A percentile compares a stretch with the other conserved stretches of the same genome.
Conservation (phyloP, 2,888 invertebrate genomes). For the Epinotia bilunana region DNA sequence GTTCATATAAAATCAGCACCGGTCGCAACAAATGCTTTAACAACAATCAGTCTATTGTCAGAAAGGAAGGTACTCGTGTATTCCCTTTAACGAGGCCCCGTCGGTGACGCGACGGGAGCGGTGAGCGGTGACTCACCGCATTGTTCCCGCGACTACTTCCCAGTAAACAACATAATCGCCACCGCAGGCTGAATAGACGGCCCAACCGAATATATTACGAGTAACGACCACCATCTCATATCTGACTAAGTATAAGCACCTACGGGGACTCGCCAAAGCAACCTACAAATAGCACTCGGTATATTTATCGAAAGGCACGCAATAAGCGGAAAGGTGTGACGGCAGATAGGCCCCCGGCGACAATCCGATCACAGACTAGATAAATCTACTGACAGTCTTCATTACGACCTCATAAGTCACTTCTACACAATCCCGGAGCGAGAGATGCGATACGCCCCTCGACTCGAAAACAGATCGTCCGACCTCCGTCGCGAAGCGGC, state of each 20-base stretch:
- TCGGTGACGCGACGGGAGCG: constrained; percentile 57
- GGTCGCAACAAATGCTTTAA: constrained; percentile 83
- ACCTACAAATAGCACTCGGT: constrained; percentile 70
- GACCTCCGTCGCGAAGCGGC: background rate
- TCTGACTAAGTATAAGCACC: constrained; percentile 32
- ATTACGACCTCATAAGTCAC: constrained; percentile 72
- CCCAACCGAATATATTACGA: constrained; percentile 7
- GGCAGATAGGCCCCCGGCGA: constrained; percentile 81
- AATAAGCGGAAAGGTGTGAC: constrained; percentile 82
- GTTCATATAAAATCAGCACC: constrained; percentile 81
- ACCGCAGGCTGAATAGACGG: constrained; percentile 10
- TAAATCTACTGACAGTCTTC: constrained; percentile 82
- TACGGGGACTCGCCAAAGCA: constrained; percentile 63
- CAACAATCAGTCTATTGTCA: constrained; percentile 84
- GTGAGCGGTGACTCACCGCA: constrained; percentile 46
- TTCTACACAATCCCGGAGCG: constrained; percentile 64
- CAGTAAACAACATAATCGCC: constrained; percentile 38
- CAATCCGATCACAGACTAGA: constrained; percentile 84
- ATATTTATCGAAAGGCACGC: constrained; percentile 82
- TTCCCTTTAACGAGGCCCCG: constrained; percentile 67
- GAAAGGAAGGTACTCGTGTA: constrained; percentile 78
- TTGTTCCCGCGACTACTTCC: constrained; percentile 40
- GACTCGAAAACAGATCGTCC: constrained; percentile 26
- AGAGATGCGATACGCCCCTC: constrained; percentile 59
- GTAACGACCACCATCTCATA: background rate